These are phyloP conservation scores for Drosophila diplacantha DNA, from an alignment of 2,888 invertebrate genomes.

Conservation along the genomic window DNA sequence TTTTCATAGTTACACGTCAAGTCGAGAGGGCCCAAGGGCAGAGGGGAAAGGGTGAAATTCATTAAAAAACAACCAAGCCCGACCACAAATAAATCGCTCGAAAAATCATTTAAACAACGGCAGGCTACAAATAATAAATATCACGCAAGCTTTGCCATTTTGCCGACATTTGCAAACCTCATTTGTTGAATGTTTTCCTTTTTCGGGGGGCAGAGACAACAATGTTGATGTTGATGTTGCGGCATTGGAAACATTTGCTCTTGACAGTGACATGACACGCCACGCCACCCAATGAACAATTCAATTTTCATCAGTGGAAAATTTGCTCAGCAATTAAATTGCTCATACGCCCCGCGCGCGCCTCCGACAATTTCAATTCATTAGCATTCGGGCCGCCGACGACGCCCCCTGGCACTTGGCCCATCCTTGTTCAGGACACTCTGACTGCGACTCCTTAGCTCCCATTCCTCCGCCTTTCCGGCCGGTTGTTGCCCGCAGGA, in stretches of 20 bases:
- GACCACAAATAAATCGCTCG: constrained; percentile 31
- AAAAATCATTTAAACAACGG: constrained; percentile 26
- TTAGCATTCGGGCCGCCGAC: constrained; percentile 52
- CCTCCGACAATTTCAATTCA: constrained; percentile 62
- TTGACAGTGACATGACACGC: constrained; percentile 62
- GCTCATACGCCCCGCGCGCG: constrained; percentile 51
- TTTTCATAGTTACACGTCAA: constrained; percentile 44
- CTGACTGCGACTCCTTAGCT: background rate
- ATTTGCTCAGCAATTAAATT: constrained; percentile 59
- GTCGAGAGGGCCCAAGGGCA: constrained; percentile 25
- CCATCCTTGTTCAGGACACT: constrained; percentile 16
- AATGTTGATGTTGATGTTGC: constrained; percentile 37
- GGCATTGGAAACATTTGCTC: constrained; percentile 58
- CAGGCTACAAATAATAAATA: constrained; percentile 22
- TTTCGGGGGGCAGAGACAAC: constrained; percentile 19
- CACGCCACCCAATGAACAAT: constrained; percentile 44
- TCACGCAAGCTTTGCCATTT: constrained; percentile 32
- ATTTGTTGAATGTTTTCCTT: constrained; percentile 48
- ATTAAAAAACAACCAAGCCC: constrained; percentile 15
- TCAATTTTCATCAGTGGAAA: constrained; percentile 41
- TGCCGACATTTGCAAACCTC: constrained; percentile 44
- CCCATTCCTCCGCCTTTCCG: constrained; percentile 33
- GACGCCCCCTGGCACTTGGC: constrained; percentile 6
- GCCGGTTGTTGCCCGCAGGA: constrained; percentile 48
- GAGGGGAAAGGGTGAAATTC: constrained; percentile 18